phyloP scores from a whole-genome alignment of 2,888 invertebrate species.

The Phortica magna region DNA sequence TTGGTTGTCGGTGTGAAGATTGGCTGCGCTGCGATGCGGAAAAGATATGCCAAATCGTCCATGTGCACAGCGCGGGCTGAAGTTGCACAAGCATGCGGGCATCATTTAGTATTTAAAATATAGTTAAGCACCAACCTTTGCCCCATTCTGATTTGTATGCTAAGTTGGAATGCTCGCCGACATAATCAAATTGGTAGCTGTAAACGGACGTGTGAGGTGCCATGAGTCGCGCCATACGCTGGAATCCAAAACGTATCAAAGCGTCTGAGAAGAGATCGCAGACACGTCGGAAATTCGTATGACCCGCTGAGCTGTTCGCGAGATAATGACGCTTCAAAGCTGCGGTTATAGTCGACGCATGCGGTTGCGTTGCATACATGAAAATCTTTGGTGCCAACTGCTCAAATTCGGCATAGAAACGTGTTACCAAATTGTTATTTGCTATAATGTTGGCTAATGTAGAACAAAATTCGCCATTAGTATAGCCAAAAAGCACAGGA shows the following conservation, averaged over 20 bases:
- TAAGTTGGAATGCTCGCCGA: conserved; percentile 78
- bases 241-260: conserved; percentile 78
- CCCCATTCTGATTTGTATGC: conserved; percentile 52
- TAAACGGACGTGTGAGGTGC: conserved; percentile 76
- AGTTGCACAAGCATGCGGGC: neutral
- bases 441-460: conserved; percentile 75
- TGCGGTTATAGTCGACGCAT: conserved; percentile 35
- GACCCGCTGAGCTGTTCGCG: conserved; percentile 28
- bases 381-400: conserved; percentile 79
- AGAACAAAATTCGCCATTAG: conserved; percentile 79
- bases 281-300: conserved; percentile 44
- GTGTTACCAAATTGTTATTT: conserved; percentile 42
- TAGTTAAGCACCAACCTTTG: conserved; percentile 34
- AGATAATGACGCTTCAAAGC: conserved; percentile 48
- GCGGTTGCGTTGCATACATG: conserved; percentile 75
- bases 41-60: conserved; percentile 80
- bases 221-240: conserved; percentile 79
- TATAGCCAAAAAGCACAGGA: conserved; percentile 79
- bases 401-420: conserved; percentile 79
- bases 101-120: neutral
- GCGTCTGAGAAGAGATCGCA: conserved; percentile 79
- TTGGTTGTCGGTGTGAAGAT: conserved; percentile 56
- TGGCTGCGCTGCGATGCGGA: conserved; percentile 68
- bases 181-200: conserved; percentile 79
- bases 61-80: conserved; percentile 75